Percentiles rank a stretch among this genome's conserved stretches.
Conservation (phyloP, 2,797 vertebrate genomes). For the Paguma larvata region DNA sequence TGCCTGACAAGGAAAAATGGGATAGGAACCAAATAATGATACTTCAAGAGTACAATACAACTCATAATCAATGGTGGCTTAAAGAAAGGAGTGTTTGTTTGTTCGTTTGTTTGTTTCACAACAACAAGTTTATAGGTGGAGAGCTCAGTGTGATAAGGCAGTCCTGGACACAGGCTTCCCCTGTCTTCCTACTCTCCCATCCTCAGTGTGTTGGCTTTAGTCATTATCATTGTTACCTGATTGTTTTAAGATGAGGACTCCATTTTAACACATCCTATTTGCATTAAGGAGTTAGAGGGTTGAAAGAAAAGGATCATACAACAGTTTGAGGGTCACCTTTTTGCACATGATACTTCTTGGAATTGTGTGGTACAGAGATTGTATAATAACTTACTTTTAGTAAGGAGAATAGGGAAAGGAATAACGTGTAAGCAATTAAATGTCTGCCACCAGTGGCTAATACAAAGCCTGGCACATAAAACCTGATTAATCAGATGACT, state of each 20-base stretch:
- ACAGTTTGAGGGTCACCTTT: background rate
- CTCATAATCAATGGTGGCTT: background rate
- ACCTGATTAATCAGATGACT: conserved; percentile 11
- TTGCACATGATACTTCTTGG: background rate
- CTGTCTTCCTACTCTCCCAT: background rate
- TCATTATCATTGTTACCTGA: background rate
- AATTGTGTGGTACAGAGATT: background rate
- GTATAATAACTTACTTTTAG: background rate
- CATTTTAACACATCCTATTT: background rate
- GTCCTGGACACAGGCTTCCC: background rate
- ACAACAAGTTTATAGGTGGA: background rate
- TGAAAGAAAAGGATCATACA: background rate
- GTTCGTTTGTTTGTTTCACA: too few relatives aligned
- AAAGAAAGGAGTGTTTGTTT: background rate
- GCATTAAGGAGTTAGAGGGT: background rate
- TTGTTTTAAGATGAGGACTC: background rate
- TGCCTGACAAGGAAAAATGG: background rate
- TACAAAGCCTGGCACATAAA: background rate
- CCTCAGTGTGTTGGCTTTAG: too few relatives aligned
- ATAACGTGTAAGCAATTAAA: background rate
- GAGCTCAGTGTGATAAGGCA: background rate
- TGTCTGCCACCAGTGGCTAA: background rate
- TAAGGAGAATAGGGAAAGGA: background rate
- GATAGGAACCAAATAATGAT: background rate
- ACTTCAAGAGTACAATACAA: background rate